Conservation (phyloP, 2,797 vertebrate species). For the Octomys mimax region DNA sequence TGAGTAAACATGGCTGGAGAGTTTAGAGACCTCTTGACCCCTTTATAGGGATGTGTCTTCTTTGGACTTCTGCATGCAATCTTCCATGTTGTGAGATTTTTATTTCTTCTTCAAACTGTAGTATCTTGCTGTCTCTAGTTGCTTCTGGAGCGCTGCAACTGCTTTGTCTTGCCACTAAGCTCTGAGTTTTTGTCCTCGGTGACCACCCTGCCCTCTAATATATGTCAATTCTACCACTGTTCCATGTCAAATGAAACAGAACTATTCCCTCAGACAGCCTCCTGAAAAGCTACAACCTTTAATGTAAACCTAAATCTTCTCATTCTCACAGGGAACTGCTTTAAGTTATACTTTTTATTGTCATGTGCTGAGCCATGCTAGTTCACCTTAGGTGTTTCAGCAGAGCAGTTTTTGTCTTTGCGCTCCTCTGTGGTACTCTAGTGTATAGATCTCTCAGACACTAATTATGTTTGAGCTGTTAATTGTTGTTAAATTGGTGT, state of each 20-base stretch:
- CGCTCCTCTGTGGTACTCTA: neutral
- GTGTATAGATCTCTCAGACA: neutral
- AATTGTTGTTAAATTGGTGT: neutral
- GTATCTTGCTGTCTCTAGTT: neutral
- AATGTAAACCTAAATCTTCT: neutral
- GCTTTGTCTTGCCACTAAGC: neutral
- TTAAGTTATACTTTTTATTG: neutral
- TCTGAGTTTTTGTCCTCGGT: neutral
- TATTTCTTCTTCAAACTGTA: neutral
- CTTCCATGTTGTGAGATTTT: neutral
- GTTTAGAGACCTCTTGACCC: neutral
- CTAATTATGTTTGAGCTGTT: neutral
- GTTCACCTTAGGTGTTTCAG: neutral
- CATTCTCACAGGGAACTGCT: neutral
- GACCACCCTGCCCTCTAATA: neutral
- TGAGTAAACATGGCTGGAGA: neutral
- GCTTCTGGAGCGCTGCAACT: neutral
- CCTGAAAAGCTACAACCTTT: neutral
- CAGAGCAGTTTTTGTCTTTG: neutral
- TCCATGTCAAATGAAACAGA: neutral
- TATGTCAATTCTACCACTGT: neutral
- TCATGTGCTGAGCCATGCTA: neutral
- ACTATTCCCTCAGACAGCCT: neutral
- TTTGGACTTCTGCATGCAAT: neutral
- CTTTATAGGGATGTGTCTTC: neutral